phyloP scores from a whole-genome alignment of 2,797 vertebrate genomes.

The Dipus sagitta region DNA sequence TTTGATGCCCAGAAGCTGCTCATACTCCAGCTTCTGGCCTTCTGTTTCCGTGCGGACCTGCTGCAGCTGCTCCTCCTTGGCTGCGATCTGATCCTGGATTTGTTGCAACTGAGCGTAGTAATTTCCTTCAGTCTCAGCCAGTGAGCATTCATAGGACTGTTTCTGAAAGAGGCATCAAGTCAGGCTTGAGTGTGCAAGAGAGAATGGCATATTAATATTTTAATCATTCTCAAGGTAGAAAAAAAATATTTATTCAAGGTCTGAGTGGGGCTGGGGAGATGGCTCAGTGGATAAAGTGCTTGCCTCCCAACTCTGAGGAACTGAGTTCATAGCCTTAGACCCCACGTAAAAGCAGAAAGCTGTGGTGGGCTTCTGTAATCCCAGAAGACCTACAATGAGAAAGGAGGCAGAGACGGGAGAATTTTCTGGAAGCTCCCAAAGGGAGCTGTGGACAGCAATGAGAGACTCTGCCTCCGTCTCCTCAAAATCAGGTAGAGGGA shows the following conservation, averaged over 20 bases:
- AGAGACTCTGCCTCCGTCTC: no score
- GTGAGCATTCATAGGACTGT: constrained; percentile 78
- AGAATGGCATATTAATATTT: neutral
- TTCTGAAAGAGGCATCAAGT: constrained; percentile 74
- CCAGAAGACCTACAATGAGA: no score
- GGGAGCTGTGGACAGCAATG: no score
- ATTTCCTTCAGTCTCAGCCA: constrained; percentile 79
- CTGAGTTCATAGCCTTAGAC: no score
- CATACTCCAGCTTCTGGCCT: constrained; percentile 80
- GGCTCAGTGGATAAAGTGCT: no score
- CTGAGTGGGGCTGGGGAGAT: no score
- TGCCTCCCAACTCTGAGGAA: no score
- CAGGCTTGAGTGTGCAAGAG: neutral
- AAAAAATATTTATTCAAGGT: neutral
- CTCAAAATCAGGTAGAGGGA: no score
- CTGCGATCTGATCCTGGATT: constrained; percentile 77
- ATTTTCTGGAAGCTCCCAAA: no score
- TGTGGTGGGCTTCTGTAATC: no score
- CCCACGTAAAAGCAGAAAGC: no score
- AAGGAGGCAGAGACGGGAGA: no score
- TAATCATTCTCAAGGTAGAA: neutral
- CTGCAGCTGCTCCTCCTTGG: constrained; percentile 61
- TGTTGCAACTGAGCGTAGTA: constrained; percentile 80
- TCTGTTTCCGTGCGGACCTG: constrained; percentile 78
- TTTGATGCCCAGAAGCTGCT: constrained; percentile 79